phyloP scores from a whole-genome alignment of 2,113 vertebrate genomes.

The Scartelaos histophorus region DNA sequence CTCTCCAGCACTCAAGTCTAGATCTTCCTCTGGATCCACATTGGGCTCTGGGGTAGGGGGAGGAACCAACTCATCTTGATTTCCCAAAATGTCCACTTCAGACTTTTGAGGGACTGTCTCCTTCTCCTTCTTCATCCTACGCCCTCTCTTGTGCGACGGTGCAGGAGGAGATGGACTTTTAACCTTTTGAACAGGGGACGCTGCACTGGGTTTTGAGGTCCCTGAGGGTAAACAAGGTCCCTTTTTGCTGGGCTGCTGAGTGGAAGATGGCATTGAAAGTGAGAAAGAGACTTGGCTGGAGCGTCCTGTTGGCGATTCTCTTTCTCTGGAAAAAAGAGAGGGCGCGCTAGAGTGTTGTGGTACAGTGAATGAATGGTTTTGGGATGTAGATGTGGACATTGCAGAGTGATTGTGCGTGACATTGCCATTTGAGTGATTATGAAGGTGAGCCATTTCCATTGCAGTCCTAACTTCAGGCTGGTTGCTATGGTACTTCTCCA shows the following conservation, averaged over 20 bases:
- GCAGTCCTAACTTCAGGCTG: slow-evolving; percentile 75
- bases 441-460: slow-evolving; percentile 75
- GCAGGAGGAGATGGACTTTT: slow-evolving; percentile 64
- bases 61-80: slow-evolving; percentile 69
- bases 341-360: slow-evolving; percentile 62
- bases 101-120: slow-evolving; percentile 56
- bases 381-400: slow-evolving; percentile 39
- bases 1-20: slow-evolving; percentile 64
- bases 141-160: slow-evolving; percentile 57
- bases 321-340: slow-evolving; percentile 70
- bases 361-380: slow-evolving; percentile 64
- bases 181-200: slow-evolving; percentile 26
- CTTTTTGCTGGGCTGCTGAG: slow-evolving; percentile 51
- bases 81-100: slow-evolving; percentile 48
- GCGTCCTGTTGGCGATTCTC: slow-evolving; percentile 55
- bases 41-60: slow-evolving; percentile 71
- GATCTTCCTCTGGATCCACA: slow-evolving; percentile 69
- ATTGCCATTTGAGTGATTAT: slow-evolving; percentile 55
- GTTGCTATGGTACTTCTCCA: slow-evolving; percentile 79
- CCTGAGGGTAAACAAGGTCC: slow-evolving; percentile 22
- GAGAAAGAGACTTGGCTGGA: slow-evolving; percentile 71
- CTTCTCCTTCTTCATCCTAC: slow-evolving; percentile 73
- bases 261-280: slow-evolving; percentile 57
- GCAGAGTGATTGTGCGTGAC: slow-evolving; percentile 53
- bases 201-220: slow-evolving; percentile 15